Evolutionary conservation across 2,888 invertebrate species (phyloP).

Genomic region (Rhodophaea formosa): DNA sequence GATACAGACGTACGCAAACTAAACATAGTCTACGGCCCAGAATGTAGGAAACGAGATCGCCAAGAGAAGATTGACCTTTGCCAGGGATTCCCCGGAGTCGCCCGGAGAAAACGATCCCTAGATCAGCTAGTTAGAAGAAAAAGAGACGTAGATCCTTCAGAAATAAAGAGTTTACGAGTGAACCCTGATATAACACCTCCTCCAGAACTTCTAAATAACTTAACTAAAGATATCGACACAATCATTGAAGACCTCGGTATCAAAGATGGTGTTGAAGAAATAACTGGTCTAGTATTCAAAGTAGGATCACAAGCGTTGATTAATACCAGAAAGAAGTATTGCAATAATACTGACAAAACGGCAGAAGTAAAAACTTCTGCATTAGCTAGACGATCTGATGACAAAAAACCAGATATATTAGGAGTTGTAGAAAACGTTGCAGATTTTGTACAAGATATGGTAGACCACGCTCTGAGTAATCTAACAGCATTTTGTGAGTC

Average conservation of each 20-base stretch:
- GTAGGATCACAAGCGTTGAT: conserved; percentile 45
- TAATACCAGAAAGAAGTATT: conserved; percentile 49
- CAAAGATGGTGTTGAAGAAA: conserved; percentile 41
- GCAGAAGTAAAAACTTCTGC: background rate
- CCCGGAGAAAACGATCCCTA: conserved; percentile 41
- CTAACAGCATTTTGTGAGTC: conserved; percentile 49
- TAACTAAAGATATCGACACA: conserved; percentile 21
- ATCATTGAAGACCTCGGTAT: conserved; percentile 46
- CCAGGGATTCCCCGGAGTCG: conserved; percentile 55
- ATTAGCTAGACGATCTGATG: conserved; percentile 6
- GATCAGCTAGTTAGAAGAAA: conserved; percentile 23
- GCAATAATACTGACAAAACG: conserved; percentile 37
- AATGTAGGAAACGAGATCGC: conserved; percentile 57
- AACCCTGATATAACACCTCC: conserved; percentile 65
- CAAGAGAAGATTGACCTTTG: conserved; percentile 62
- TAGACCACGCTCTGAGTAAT: conserved; percentile 44
- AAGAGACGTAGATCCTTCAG: conserved; percentile 26
- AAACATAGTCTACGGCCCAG: conserved; percentile 55
- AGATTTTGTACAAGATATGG: conserved; percentile 40
- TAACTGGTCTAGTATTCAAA: conserved; percentile 49
- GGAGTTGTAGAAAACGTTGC: conserved; percentile 44
- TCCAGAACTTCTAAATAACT: conserved; percentile 26
- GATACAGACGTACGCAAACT: conserved; percentile 55
- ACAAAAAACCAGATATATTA: conserved; percentile 35
- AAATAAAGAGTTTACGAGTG: conserved; percentile 48